A percentile compares a stretch with the other conserved stretches of the same genome.
Conservation (phyloP, 2,797 vertebrate species). For the Gymnopithys bicolor region DNA sequence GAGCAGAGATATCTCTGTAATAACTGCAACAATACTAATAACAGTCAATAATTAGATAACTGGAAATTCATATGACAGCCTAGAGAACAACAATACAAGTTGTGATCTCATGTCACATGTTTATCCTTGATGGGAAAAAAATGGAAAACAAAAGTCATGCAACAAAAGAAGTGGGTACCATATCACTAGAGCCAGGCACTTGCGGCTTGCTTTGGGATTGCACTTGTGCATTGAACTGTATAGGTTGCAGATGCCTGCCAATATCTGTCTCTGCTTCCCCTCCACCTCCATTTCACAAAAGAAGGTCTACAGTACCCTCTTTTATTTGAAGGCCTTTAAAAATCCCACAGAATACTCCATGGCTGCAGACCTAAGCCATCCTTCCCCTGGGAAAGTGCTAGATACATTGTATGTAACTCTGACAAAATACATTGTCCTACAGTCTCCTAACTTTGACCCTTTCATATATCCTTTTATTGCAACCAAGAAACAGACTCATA, state of each 20-base stretch:
- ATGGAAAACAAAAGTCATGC: neutral
- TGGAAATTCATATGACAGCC: neutral
- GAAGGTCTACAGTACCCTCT: neutral
- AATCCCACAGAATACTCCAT: conserved; percentile 7
- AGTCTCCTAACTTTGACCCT: conserved; percentile 46
- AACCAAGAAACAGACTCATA: conserved; percentile 57
- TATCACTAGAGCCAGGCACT: neutral
- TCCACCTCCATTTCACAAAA: conserved; percentile 9
- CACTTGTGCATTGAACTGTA: conserved; percentile 26
- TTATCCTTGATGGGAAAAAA: neutral
- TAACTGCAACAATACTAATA: neutral
- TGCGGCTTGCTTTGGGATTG: neutral
- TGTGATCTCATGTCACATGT: neutral
- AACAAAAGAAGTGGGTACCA: neutral
- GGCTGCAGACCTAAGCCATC: neutral
- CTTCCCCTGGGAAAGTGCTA: conserved; percentile 65
- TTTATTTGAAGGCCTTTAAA: conserved; percentile 31
- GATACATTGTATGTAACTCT: neutral
- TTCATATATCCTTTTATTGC: conserved; percentile 57
- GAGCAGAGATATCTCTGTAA: neutral
- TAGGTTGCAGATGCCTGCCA: neutral
- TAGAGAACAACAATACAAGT: neutral
- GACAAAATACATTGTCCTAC: conserved; percentile 4
- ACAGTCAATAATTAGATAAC: neutral
- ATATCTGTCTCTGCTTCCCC: neutral